Evolutionary conservation across 2,888 invertebrate genomes (phyloP), one percentile per base, ranked within the genome.

Genomic region (Drosophila koepferae): DNA sequence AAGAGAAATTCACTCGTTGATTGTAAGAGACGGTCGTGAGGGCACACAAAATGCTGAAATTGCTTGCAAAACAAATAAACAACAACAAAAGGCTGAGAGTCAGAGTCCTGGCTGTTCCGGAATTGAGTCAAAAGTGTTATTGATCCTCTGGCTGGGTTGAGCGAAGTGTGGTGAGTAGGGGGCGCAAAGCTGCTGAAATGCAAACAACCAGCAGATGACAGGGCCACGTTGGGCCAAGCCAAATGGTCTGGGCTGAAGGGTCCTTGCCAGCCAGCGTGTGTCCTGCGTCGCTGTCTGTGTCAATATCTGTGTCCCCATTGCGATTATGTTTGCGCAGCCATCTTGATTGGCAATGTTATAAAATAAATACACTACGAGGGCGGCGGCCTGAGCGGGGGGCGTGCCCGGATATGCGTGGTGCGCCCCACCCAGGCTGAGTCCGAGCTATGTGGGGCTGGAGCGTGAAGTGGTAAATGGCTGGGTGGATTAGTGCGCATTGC

Each of bases 321-420:
- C 91, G 92, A 92, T 92, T 93, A 91, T 93, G 92, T 93, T 93
- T 93, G 92, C 91, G 92, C 92, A 93, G 93, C 93, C 93, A 93
- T 93, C 91, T 93, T 93, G 93, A 93, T 93, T 93, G 92, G 92
- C 92, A 92, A 93, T 92, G 92, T 92, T 92, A 93, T 93, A 92
- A 93, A 93, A 93, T 93, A 93, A 93, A 93, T 93, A 92, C 90
- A 81, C 83, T 87, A 84, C 72, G 78, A 74, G 76, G 70, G 65
- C 63, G 80, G 62, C 58, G 36, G 58, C 53, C 60, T 9, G 49
- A 41, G 60, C 53, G 61, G 68, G 66, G 48, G 63, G 66, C 69
- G 73, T 64, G 62, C 77, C 78, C 85, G 88, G 83, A 89, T 74
- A 60, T 76, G 78, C 81, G 70, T 78, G 84, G 59, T 71, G 76